Conservation (phyloP, 2,113 vertebrate genomes). For the Eclectus roratus region DNA sequence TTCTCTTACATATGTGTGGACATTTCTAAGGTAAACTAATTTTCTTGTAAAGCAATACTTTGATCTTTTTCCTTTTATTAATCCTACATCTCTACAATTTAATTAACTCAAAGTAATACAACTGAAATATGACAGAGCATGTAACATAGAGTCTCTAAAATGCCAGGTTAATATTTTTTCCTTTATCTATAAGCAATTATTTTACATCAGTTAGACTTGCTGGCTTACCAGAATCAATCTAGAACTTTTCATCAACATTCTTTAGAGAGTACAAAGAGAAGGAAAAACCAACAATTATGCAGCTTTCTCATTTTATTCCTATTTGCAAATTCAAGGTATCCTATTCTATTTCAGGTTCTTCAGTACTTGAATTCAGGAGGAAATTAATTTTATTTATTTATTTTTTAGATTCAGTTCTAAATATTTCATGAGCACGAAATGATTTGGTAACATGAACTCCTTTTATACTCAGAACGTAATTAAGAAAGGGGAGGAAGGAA, state of each 20-base stretch:
- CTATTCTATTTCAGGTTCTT: background rate
- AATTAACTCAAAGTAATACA: background rate
- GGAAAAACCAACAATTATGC: background rate
- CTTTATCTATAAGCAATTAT: background rate
- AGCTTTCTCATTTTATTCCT: background rate
- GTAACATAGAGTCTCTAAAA: background rate
- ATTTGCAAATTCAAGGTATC: background rate
- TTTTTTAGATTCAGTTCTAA: constrained; percentile 19
- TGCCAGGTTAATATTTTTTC: background rate
- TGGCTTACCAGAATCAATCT: background rate
- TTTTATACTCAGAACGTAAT: background rate
- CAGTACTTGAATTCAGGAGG: background rate
- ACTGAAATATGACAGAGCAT: background rate
- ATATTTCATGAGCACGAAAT: background rate
- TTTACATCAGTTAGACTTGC: background rate
- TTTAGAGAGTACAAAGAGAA: background rate
- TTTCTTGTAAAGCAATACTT: background rate
- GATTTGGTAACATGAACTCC: background rate
- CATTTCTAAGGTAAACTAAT: background rate
- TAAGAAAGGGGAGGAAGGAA: background rate
- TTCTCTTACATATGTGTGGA: background rate
- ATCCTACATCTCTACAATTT: background rate
- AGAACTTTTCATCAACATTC: background rate
- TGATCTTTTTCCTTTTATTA: background rate
- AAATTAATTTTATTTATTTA: background rate